These are phyloP conservation scores for Nasonia oneida DNA, from an alignment of 2,888 invertebrate genomes.

Conservation along the genomic window DNA sequence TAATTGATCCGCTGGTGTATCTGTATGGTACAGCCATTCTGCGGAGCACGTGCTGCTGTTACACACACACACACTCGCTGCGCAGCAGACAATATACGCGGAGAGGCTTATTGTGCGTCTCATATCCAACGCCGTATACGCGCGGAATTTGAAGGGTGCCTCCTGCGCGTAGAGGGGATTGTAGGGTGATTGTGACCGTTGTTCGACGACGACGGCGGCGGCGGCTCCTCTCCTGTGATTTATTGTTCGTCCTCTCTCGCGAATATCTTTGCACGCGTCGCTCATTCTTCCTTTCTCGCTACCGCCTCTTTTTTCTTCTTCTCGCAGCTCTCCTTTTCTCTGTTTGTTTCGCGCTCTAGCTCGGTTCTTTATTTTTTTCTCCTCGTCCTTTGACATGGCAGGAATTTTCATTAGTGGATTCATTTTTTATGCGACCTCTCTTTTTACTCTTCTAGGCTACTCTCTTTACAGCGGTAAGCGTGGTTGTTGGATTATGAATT, in stretches of 20 bases:
- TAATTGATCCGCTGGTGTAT: conserved; percentile 10
- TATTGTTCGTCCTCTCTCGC: conserved; percentile 38
- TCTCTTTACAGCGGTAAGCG: neutral
- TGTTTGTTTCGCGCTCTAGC: neutral
- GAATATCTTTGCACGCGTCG: conserved; percentile 58
- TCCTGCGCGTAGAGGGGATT: neutral
- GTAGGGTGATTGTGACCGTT: conserved; percentile 33
- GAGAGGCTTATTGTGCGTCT: neutral
- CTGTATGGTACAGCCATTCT: neutral
- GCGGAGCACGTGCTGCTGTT: neutral
- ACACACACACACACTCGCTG: neutral
- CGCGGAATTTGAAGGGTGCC: neutral
- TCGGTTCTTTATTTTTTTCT: neutral
- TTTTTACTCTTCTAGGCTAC: neutral
- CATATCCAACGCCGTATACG: neutral
- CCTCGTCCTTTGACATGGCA: conserved; percentile 47
- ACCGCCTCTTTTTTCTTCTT: neutral
- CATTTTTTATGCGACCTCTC: conserved; percentile 48
- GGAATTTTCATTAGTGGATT: conserved; percentile 60
- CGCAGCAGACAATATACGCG: neutral
- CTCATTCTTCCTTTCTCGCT: conserved; percentile 20
- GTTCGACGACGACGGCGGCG: conserved; percentile 14
- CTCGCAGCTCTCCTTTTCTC: conserved; percentile 3
- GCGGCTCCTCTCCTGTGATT: conserved; percentile 36
- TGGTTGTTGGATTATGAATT: conserved; percentile 24